These are phyloP conservation scores for Plectrocnemia conspersa DNA, from an alignment of 1,140 invertebrate genomes.

Conservation along the genomic window DNA sequence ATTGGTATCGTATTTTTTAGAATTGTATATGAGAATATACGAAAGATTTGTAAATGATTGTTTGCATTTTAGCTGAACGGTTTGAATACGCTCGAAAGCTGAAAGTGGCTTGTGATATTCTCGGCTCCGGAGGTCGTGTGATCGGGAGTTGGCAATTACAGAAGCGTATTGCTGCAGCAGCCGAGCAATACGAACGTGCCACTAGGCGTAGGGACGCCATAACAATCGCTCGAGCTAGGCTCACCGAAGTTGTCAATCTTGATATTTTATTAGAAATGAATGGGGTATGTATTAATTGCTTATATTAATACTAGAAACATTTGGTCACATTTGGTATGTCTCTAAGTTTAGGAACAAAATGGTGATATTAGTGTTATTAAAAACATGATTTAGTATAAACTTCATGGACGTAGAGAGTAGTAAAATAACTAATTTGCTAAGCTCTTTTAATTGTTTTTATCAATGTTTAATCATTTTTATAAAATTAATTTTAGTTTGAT, in stretches of 20 bases:
- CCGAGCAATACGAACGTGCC: conserved; percentile 87
- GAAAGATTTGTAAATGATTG: conserved; percentile 30
- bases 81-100: conserved; percentile 90
- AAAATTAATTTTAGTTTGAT: conserved; percentile 39
- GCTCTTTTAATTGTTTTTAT: too few relatives aligned
- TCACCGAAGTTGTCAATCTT: conserved; percentile 45
- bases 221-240: conserved; percentile 55
- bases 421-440: too few relatives aligned
- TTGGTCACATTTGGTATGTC: too few relatives aligned
- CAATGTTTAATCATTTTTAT: too few relatives aligned
- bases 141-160: conserved; percentile 86
- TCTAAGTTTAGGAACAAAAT: too few relatives aligned
- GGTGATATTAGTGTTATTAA: too few relatives aligned
- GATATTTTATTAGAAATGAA: conserved; percentile 74
- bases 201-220: conserved; percentile 85
- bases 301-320: conserved; percentile 39
- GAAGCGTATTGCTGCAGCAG: conserved; percentile 83
- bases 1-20: conserved; percentile 48
- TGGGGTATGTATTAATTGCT: conserved; percentile 55
- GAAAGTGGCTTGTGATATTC: conserved; percentile 76
- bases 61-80: conserved; percentile 63
- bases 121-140: conserved; percentile 80
- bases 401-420: too few relatives aligned
- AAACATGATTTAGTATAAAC: too few relatives aligned
- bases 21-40: neutral